Percentiles rank a stretch among this genome's conserved stretches.
Conservation (phyloP, 2,113 vertebrate species). For the Platysternon megacephalum region DNA sequence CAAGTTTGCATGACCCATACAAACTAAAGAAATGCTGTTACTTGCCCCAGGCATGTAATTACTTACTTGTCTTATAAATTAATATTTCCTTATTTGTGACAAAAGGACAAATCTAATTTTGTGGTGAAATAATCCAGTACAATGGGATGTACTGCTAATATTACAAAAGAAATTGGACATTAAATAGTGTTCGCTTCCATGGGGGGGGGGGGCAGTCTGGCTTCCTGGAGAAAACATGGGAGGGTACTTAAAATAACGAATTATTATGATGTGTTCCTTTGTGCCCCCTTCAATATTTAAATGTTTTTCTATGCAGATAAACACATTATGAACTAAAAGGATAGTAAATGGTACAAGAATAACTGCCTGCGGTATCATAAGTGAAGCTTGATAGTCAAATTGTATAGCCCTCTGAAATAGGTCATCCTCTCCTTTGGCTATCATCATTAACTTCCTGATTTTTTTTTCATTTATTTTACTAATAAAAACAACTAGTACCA, state of each 20-base stretch:
- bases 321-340: neutral
- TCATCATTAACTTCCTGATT: neutral
- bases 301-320: neutral
- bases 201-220: neutral
- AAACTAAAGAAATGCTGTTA: neutral
- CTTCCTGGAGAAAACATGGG: neutral
- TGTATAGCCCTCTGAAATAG: neutral
- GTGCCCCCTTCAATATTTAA: neutral
- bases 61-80: neutral
- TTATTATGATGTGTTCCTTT: neutral
- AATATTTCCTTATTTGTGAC: neutral
- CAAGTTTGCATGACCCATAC: neutral
- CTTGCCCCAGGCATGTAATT: neutral
- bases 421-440: neutral
- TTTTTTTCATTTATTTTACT: neutral
- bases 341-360: neutral
- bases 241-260: neutral
- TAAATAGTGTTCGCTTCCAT: neutral
- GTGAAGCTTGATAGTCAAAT: neutral
- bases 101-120: neutral
- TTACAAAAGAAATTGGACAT: accelerated
- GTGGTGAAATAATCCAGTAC: neutral
- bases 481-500: neutral
- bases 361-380: neutral
- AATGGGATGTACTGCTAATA: neutral